Evolutionary conservation across 2,113 vertebrate species (phyloP).

Genomic region (Leptobrachium leishanense): DNA sequence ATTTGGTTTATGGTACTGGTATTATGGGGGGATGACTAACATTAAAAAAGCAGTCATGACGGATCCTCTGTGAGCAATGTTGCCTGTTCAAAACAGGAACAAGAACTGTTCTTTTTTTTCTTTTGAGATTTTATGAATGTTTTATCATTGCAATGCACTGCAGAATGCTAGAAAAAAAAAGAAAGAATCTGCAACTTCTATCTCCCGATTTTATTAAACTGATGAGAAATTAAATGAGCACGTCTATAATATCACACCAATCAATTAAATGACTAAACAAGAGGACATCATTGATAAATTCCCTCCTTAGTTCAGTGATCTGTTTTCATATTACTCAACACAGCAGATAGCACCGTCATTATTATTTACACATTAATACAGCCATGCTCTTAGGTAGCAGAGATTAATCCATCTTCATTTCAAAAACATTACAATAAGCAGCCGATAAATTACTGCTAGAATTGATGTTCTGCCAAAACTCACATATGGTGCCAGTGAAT

Average conservation of each 20-base stretch:
- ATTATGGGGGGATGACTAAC: too few species aligned
- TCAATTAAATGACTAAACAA: slow-evolving; percentile 27
- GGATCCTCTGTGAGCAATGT: too few species aligned
- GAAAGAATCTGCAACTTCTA: neutral
- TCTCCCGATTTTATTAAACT: slow-evolving; percentile 9
- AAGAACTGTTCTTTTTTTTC: too few species aligned
- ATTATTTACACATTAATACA: slow-evolving; percentile 45
- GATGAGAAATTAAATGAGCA: slow-evolving; percentile 30
- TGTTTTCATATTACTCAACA: slow-evolving; percentile 33
- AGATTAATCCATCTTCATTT: slow-evolving; percentile 45
- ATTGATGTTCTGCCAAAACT: slow-evolving; percentile 26
- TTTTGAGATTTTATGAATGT: too few species aligned
- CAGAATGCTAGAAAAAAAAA: neutral
- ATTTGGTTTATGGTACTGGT: too few species aligned
- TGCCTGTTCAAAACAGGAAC: too few species aligned
- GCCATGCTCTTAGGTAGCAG: neutral
- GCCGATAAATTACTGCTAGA: slow-evolving; percentile 28
- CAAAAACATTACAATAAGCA: slow-evolving; percentile 22
- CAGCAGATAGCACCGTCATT: slow-evolving; percentile 36
- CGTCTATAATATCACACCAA: slow-evolving; percentile 24
- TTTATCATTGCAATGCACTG: neutral
- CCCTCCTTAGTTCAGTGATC: slow-evolving; percentile 26
- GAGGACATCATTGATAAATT: slow-evolving; percentile 22
- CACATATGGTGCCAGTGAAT: slow-evolving; percentile 21
- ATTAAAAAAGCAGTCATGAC: too few species aligned